Base-by-base conservation (phyloP, 2,113 vertebrate genomes). In the Xiphorhynchus elegans region DNA sequence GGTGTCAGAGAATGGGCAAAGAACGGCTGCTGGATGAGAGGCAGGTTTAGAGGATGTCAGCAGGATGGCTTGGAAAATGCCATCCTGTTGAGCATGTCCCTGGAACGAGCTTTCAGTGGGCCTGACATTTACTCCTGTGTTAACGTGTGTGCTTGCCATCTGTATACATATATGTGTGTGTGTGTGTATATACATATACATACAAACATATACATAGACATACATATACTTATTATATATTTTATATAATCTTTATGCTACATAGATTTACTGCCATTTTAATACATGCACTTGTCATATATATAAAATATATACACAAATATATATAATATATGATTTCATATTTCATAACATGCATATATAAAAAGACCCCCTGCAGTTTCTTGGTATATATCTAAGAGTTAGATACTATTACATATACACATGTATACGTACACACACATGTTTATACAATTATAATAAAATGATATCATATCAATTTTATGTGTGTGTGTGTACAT, bases 101-200 rank as follows among this genome's bases (percentile, higher is more conserved):
- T 4, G 0, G n/a, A n/a, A 74, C 0, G 0, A 31, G 55, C 78
- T 75, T 62, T 37, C 49, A 18, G 73, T 5, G 1, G 31, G 42
- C 35, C 67, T 1, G 6, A 50, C 17, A 19, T 59, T 46, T 40
- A 18, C 39, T 82, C 69, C 21, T 6, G 4, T 25, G 16, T 50
- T 78, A n/a, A 18, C 19, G 12, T 0, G 0, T 29, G 33, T 15
- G 3, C 19, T 47, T 82, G 17, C 59, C 39, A 18, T 23, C 16
- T 28, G 10, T 13, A 4, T 18, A 3, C 9, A 8, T 14, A 16
- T 17, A 8, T 69, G 5, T 69, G 26, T 69, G 2, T 55, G 16
- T 39, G 24, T 21, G 2, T 25, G 3, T 28, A 3, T 9, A 12
- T 52, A 9, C 35, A 37, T 17, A 31, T 24, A 39, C 13, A 50